Evolutionary conservation across 2,888 invertebrate genomes (phyloP), one percentile per base, ranked within the genome.

Genomic region (Lissonota sp.): DNA sequence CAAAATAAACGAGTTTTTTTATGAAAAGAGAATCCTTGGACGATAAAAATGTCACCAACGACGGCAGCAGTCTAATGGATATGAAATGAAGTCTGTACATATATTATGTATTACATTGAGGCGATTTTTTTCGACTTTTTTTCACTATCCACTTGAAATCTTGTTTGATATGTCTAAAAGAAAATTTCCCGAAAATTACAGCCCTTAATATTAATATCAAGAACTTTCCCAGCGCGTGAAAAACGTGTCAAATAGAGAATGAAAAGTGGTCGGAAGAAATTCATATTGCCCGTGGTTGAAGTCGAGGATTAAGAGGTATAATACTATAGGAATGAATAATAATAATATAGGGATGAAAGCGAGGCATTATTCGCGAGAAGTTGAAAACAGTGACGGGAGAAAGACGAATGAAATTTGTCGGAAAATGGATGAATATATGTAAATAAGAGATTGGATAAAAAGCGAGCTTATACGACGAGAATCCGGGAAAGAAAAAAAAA

Each of bases 391-490:
- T n/a, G 49, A 10, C 6, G 26, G 40, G 12, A 44, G 8, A 26
- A 26, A 51, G 60, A 75, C 8, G 14, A 57, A 60, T 7, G 14
- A 49, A 66, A 66, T 66, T 75, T 53, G n/a, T 53, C 42, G 44
- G 53, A 44, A 14, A 66, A 74, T 55, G 53, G 60, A 66, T 77
- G 69, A 69, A 80, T 60, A 46, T 55, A 72, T 46, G 70, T 78
- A 67, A 78, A 78, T 78, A 79, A 64, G 75, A 64, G 46, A 81
- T 78, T 58, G 69, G 55, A 40, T 64, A n/a, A 49, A 73, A 46
- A 49, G 42, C n/a, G 42, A 44, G 44, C 42, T 55, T 63, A 55
- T 46, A 60, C 40, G 42, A 44, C 44, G n/a, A 26, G 14, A 42
- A 26, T 37, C 49, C 26, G 37, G 26, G 46, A 14, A 5, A 67